Evolutionary conservation across 1,140 invertebrate genomes (phyloP), one percentile per base, ranked within the genome.

Genomic region (Apis laboriosa): DNA sequence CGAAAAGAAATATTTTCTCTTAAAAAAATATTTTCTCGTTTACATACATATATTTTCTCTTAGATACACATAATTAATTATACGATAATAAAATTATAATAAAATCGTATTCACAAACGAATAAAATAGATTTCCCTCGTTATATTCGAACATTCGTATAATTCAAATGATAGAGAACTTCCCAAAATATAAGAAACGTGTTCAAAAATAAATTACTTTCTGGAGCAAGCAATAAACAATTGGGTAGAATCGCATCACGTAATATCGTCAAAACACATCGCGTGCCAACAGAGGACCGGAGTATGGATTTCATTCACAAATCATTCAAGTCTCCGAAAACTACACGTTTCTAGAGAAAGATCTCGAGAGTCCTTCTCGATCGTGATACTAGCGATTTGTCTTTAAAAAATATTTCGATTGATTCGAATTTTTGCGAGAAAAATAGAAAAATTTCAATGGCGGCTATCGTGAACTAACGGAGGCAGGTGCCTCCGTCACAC

Each of bases 401-500:
- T 34, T 15, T 12, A 0, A 1, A 66, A 15, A 53, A 63, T 63
- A 43, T 43, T 21, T 63, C n/a, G 24, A 24, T 15, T 0, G 24
- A 7, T 63, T 24, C 15, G 17, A 34, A 80, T 19, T 80, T 75
- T 17, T 11, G n/a, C 11, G 4, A 9, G 1, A 2, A 70, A 58
- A 72, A 71, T 24, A 68, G 60, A 74, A 83, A 72, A 63, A 79
- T 84, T 71, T 80, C 70, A 67, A 88, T 84, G 77, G 80, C 66
- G 77, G 80, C 86, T 82, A 90, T 90, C 89, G 88, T 91, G 91
- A 93, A 92, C 89, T 88, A 2, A 17, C 89, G 81, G 77, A 78
- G 89, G 90, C 92, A 93, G 92, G 92, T 93, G 92, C 58, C 88
- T 43, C 90, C 90, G 92, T 93, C 93, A 94, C 88, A 93, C 93